Conservation (phyloP, 2,888 invertebrate genomes). For the Busseola fusca region DNA sequence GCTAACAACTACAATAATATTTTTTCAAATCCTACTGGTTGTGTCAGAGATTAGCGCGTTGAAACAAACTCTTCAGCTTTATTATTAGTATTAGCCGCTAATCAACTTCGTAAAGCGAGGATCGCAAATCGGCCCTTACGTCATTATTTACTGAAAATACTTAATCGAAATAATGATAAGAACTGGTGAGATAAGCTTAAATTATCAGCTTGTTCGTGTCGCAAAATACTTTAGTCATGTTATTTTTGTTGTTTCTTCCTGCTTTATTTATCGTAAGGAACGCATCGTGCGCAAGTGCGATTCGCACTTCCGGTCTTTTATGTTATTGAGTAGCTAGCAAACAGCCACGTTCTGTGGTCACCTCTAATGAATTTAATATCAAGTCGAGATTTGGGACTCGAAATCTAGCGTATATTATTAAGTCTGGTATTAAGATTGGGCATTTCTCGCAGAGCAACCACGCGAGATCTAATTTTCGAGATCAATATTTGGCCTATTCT, state of each 20-base stretch:
- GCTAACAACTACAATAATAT: too few species aligned
- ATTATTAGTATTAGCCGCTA: neutral
- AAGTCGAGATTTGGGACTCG: neutral
- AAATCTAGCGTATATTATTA: too few species aligned
- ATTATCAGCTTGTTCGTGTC: constrained; percentile 23
- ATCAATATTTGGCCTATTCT: neutral
- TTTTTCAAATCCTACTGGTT: neutral
- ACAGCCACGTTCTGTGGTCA: neutral
- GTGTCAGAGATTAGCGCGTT: neutral
- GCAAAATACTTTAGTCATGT: too few species aligned
- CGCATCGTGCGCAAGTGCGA: too few species aligned
- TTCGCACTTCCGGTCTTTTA: constrained; percentile 1
- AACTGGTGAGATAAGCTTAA: neutral
- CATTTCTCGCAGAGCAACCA: neutral
- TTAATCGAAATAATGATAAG: constrained; percentile 23
- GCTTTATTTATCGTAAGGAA: constrained; percentile 5
- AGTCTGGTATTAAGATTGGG: neutral
- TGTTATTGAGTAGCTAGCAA: neutral
- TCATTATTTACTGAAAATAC: constrained; percentile 16
- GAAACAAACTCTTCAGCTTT: neutral
- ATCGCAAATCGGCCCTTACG: neutral
- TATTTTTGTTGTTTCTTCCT: constrained; percentile 6
- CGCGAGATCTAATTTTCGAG: neutral
- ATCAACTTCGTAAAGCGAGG: neutral
- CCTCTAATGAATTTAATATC: neutral